Conservation (phyloP, 1,140 invertebrate genomes). For the Coelopa frigida region DNA sequence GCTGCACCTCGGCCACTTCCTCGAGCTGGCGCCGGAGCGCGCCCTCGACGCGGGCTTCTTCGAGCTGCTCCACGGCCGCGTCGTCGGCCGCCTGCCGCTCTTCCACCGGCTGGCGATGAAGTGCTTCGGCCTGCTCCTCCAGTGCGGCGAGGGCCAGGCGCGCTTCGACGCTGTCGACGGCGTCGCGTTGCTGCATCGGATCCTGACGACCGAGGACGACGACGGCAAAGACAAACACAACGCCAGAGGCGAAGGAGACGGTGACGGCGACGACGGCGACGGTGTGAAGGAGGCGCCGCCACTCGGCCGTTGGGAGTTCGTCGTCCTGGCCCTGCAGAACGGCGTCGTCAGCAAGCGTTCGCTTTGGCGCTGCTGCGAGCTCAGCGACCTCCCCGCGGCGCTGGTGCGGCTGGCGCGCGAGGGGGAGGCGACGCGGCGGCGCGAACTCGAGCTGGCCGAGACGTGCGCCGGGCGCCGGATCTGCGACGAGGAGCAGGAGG, state of each 20-base stretch:
- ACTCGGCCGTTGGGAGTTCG: conserved; percentile 20
- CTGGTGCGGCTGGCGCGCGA: too few relatives aligned
- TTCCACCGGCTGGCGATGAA: conserved; percentile 26
- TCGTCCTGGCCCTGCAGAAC: conserved; percentile 23
- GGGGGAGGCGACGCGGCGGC: too few relatives aligned
- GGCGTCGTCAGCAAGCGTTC: conserved; percentile 31
- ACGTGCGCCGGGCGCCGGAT: too few relatives aligned
- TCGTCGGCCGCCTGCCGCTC: conserved; percentile 16
- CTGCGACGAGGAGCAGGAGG: background rate
- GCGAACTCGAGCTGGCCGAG: too few relatives aligned
- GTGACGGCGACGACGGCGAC: too few relatives aligned
- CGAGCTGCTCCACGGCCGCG: conserved; percentile 24
- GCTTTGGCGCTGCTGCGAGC: conserved; percentile 32
- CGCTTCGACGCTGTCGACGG: conserved; percentile 29
- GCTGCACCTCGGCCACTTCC: conserved; percentile 28
- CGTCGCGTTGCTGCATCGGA: conserved; percentile 20
- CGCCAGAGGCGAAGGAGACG: too few relatives aligned
- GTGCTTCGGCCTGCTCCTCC: conserved; percentile 30
- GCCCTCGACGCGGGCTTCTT: conserved; percentile 29
- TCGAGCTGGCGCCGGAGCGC: conserved; percentile 24
- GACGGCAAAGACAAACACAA: background rate
- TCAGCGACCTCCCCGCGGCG: conserved; percentile 23
- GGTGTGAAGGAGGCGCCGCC: too few relatives aligned
- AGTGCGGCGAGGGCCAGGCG: conserved; percentile 28
- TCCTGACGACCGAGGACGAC: conserved; percentile 13